Percentiles rank a stretch among this genome's conserved stretches.
phyloP scores from a whole-genome alignment of 2,797 vertebrate species.

The Allobates femoralis region DNA sequence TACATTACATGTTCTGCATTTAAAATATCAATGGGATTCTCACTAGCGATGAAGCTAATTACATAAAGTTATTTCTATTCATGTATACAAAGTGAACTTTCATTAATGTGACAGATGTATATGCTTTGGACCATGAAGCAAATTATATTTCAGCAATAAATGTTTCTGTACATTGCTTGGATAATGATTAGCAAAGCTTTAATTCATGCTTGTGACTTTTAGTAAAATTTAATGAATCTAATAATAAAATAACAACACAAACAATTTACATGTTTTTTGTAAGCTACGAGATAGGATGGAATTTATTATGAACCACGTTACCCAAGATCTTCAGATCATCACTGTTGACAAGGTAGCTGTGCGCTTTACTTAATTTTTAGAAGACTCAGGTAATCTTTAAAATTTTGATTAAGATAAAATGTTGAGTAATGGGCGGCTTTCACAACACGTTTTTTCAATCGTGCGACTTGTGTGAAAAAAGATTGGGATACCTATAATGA shows the following conservation, averaged over 20 bases:
- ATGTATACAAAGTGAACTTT: conserved; percentile 33
- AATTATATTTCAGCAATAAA: background rate
- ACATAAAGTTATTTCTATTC: conserved; percentile 38
- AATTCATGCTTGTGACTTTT: background rate
- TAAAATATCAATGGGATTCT: conserved; percentile 43
- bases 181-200: background rate
- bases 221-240: background rate
- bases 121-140: conserved; percentile 4
- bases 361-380: too few relatives aligned
- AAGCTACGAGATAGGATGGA: too few relatives aligned
- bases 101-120: conserved; percentile 37
- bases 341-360: too few relatives aligned
- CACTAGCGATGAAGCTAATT: conserved; percentile 30
- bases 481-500: too few relatives aligned
- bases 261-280: too few relatives aligned
- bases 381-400: too few relatives aligned
- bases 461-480: too few relatives aligned
- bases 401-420: too few relatives aligned
- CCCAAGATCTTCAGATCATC: too few relatives aligned
- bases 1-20: conserved; percentile 53
- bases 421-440: too few relatives aligned
- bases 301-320: too few relatives aligned
- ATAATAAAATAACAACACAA: background rate
- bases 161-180: background rate
- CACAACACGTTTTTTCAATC: too few relatives aligned